Conservation (phyloP, 2,888 invertebrate species). For the Idaea straminata region DNA sequence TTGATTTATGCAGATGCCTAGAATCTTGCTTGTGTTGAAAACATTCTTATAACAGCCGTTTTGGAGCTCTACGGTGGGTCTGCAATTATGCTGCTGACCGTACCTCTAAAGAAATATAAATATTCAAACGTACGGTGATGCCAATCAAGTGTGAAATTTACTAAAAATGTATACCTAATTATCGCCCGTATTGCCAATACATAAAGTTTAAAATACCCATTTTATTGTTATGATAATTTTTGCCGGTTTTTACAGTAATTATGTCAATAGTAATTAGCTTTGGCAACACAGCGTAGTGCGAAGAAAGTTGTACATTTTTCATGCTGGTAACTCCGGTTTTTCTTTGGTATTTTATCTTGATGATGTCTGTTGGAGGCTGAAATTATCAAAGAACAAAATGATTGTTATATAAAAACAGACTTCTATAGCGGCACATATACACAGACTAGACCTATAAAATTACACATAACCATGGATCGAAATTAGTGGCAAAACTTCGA, state of each 20-base stretch:
- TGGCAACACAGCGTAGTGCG: constrained; percentile 36
- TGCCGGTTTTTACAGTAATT: constrained; percentile 35
- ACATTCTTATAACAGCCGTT: no score
- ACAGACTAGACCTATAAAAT: no score
- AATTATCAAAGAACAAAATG: background rate
- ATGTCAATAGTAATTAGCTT: constrained; percentile 53
- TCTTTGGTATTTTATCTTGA: constrained; percentile 15
- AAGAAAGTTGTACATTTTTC: constrained; percentile 29
- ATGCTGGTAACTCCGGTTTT: constrained; percentile 20
- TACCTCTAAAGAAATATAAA: constrained; percentile 18
- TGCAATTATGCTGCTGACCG: no score
- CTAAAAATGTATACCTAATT: constrained; percentile 1
- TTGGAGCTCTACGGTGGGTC: no score
- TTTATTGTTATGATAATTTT: background rate
- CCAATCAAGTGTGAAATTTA: constrained; percentile 7
- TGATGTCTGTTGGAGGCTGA: constrained; percentile 7
- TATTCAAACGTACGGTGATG: constrained; percentile 20
- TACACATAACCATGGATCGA: no score
- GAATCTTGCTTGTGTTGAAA: no score
- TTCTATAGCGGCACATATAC: background rate
- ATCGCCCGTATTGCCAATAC: constrained; percentile 4
- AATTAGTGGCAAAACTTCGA: no score
- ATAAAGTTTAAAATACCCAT: constrained; percentile 2
- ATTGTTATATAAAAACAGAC: background rate
- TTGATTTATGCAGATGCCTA: no score